Evolutionary conservation across 2,888 invertebrate genomes (phyloP).

Genomic region (Poecilus cupreus): DNA sequence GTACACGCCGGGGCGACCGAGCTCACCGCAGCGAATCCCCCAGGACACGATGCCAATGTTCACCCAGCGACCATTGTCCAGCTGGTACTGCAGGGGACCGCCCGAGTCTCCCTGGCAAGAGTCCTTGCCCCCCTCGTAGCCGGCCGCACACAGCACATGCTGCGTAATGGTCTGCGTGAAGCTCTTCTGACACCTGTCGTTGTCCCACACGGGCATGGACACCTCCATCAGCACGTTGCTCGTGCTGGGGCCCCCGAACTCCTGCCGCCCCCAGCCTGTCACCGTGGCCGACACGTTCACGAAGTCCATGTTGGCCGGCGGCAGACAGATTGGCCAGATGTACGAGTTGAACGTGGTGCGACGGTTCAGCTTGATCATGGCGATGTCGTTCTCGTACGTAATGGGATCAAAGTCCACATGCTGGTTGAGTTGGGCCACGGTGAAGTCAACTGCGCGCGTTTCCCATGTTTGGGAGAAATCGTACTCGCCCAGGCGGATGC

Average conservation of each 20-base stretch:
- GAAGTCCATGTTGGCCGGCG: constrained; percentile 78
- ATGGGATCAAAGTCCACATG: constrained; percentile 81
- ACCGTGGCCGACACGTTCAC: constrained; percentile 80
- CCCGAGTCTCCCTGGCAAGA: constrained; percentile 93
- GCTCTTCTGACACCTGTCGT: constrained; percentile 77
- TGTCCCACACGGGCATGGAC: constrained; percentile 85
- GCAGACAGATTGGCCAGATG: constrained; percentile 90
- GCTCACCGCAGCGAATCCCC: constrained; percentile 88
- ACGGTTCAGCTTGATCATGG: constrained; percentile 80
- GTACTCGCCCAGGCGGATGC: constrained; percentile 87
- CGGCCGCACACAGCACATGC: constrained; percentile 85
- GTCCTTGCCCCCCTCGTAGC: constrained; percentile 84
- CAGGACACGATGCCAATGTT: constrained; percentile 89
- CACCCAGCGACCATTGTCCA: constrained; percentile 85
- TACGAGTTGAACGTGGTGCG: constrained; percentile 84
- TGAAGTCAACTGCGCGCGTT: constrained; percentile 82
- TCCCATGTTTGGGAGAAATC: constrained; percentile 82
- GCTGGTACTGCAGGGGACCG: constrained; percentile 85
- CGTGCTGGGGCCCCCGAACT: constrained; percentile 80
- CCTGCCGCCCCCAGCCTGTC: constrained; percentile 87
- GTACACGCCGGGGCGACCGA: constrained; percentile 86
- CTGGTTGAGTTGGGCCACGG: constrained; percentile 78
- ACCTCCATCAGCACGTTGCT: constrained; percentile 86
- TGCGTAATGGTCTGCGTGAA: constrained; percentile 81
- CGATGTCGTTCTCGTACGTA: constrained; percentile 86